Evolutionary conservation across 2,888 invertebrate species (phyloP).

Genomic region (Dynastes maya): DNA sequence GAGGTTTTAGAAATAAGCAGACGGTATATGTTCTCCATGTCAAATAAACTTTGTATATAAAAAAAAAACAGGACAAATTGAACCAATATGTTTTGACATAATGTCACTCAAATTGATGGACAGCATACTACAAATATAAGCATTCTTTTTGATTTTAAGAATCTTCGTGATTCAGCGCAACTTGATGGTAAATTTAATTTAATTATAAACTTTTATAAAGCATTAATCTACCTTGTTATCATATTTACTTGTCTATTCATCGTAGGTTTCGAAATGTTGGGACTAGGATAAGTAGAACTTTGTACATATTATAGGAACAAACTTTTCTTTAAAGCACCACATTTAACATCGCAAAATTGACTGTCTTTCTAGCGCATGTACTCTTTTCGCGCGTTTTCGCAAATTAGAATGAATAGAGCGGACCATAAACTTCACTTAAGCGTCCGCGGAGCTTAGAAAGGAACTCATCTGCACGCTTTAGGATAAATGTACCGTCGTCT

Average conservation of each 20-base stretch:
- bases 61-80: too few relatives aligned
- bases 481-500: conserved; percentile 26
- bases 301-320: conserved; percentile 9
- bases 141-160: too few relatives aligned
- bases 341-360: conserved; percentile 27
- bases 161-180: too few relatives aligned
- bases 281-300: neutral
- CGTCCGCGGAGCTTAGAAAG: conserved; percentile 34
- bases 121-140: too few relatives aligned
- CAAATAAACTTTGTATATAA: too few relatives aligned
- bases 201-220: too few relatives aligned
- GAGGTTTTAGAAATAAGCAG: too few relatives aligned
- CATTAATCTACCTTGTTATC: conserved; percentile 10
- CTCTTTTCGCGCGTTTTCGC: conserved; percentile 15
- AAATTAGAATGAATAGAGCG: conserved; percentile 19
- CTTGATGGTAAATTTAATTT: too few relatives aligned
- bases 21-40: too few relatives aligned
- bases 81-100: too few relatives aligned
- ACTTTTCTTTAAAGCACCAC: conserved; percentile 27
- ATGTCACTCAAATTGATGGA: too few relatives aligned
- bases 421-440: conserved; percentile 43
- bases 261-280: neutral
- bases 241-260: conserved; percentile 8
- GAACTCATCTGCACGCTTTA: conserved; percentile 25
- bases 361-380: neutral